Percentiles rank a stretch among this genome's conserved stretches.
phyloP scores from a whole-genome alignment of 37 sponge, comb jelly and placozoan species.

The Mnemiopsis leidyi region DNA sequence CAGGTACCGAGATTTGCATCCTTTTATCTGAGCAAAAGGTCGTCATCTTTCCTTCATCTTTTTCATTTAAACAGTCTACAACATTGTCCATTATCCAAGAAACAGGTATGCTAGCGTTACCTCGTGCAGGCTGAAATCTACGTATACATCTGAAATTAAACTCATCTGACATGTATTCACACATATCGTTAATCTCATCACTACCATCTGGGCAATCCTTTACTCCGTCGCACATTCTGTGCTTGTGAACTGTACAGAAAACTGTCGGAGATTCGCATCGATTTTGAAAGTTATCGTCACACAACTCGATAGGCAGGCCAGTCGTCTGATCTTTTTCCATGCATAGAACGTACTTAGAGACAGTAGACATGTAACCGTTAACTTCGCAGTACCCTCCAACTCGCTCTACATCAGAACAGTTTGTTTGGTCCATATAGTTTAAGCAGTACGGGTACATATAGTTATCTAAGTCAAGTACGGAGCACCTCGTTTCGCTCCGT shows the following conservation, averaged over 20 bases:
- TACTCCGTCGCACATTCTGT: background rate
- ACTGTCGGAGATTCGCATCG: background rate
- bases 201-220: background rate
- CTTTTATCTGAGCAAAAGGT: background rate
- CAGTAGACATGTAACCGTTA: background rate
- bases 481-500: too few species aligned
- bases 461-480: too few species aligned
- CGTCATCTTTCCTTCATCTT: background rate
- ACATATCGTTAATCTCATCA: background rate
- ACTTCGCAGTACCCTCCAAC: background rate
- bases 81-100: background rate
- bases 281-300: background rate
- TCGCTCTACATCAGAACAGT: too few species aligned
- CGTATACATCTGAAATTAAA: background rate
- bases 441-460: too few species aligned
- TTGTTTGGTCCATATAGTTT: too few species aligned
- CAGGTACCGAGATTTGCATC: background rate
- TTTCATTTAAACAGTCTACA: background rate
- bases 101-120: background rate
- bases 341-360: background rate
- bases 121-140: background rate
- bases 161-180: background rate
- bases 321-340: too few species aligned
- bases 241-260: background rate
- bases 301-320: background rate